Evolutionary conservation across 35 echinoderm and acorn worm genomes (phyloP).

Genomic region (Heliocidaris tuberculata): DNA sequence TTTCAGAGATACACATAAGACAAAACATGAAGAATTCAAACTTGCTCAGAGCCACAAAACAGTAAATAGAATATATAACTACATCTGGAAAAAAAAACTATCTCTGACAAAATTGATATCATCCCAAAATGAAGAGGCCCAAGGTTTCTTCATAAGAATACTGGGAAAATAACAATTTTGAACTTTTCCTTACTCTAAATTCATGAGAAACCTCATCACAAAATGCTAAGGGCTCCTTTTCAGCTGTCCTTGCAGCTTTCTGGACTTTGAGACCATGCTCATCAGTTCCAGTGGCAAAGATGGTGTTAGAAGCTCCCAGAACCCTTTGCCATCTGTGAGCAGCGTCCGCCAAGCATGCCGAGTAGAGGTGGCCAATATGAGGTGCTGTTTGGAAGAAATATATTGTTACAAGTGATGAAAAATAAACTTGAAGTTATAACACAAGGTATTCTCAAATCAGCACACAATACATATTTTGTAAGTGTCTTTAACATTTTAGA

Average conservation of each 20-base stretch:
- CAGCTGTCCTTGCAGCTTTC: constrained; percentile 65
- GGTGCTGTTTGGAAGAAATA: constrained; percentile 56
- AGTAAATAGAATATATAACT: background rate
- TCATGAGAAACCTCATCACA: constrained; percentile 87
- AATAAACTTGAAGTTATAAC: too few species aligned
- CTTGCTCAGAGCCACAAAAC: too few species aligned
- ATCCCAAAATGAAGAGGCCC: background rate
- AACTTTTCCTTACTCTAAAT: constrained; percentile 68
- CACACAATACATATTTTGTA: too few species aligned
- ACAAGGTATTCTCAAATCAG: too few species aligned
- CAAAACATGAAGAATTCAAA: too few species aligned
- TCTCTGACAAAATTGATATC: background rate
- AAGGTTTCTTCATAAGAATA: background rate
- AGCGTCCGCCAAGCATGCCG: constrained; percentile 80
- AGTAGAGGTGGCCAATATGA: constrained; percentile 98
- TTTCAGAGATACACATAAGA: too few species aligned
- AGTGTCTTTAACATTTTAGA: too few species aligned
- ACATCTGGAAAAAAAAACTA: background rate
- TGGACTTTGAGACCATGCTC: constrained; percentile 94
- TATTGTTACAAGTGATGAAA: background rate
- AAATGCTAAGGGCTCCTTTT: constrained; percentile 54
- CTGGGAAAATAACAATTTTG: background rate
- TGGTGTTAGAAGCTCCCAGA: constrained; percentile 49
- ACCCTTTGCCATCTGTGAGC: constrained; percentile 75
- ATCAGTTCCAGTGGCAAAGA: constrained; percentile 97